Percentiles rank a stretch among this genome's conserved stretches.
Conservation (phyloP, 2,888 invertebrate species). For the Villa cingulata region DNA sequence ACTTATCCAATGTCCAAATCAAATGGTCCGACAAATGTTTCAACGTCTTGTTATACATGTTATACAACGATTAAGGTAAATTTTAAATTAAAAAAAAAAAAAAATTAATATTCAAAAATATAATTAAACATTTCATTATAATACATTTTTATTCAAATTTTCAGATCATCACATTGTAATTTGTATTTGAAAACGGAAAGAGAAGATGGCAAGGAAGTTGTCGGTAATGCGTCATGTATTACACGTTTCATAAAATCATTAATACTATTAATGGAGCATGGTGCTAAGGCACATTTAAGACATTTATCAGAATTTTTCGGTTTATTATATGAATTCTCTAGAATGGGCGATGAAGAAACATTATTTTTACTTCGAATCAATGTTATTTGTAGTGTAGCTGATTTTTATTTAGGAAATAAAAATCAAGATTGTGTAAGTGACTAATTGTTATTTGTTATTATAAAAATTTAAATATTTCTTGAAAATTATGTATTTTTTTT, state of each 20-base stretch:
- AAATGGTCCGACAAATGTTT: conserved; percentile 95
- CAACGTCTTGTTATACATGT: conserved; percentile 90
- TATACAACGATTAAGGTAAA: conserved; percentile 70
- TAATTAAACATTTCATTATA: background rate
- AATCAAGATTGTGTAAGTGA: conserved; percentile 49
- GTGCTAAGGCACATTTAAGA: conserved; percentile 71
- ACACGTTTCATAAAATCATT: conserved; percentile 85
- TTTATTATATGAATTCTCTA: conserved; percentile 82
- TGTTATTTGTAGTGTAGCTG: conserved; percentile 79
- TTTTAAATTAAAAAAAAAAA: conserved; percentile 9
- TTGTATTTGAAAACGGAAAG: conserved; percentile 45
- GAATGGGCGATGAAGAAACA: conserved; percentile 89
- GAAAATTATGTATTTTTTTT: background rate
- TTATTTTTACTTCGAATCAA: conserved; percentile 74
- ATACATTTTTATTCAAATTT: conserved; percentile 19
- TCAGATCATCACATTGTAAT: conserved; percentile 43
- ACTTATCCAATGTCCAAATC: conserved; percentile 89
- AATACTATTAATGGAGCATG: conserved; percentile 73
- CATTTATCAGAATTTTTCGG: conserved; percentile 89
- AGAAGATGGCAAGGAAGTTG: conserved; percentile 32
- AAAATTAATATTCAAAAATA: too few species aligned
- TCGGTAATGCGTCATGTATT: conserved; percentile 75
- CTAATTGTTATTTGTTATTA: background rate
- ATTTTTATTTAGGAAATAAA: conserved; percentile 83
- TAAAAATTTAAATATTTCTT: background rate